Percentiles rank a stretch among this genome's conserved stretches.
These are phyloP conservation scores for Pachymerium ferrugineum DNA, from an alignment of 2,888 invertebrate genomes.

Conservation along the genomic window DNA sequence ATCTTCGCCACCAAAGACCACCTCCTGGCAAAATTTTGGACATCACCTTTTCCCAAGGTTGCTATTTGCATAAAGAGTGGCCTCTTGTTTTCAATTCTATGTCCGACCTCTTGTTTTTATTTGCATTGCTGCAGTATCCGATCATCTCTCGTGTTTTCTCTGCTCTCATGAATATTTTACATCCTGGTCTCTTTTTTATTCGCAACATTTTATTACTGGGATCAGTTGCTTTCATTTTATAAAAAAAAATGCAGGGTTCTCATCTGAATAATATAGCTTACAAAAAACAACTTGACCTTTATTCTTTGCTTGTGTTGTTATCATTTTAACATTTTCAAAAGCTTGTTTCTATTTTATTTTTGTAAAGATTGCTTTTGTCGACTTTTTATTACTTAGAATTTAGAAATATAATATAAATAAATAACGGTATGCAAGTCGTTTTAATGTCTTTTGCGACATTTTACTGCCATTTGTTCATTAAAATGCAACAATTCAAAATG, in stretches of 20 bases:
- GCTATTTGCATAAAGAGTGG: background rate
- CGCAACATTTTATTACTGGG: slow-evolving; percentile 1
- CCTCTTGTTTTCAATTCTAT: background rate
- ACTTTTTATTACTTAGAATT: too few relatives aligned
- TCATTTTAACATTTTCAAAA: too few relatives aligned
- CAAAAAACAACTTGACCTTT: too few relatives aligned
- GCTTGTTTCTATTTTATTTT: too few relatives aligned
- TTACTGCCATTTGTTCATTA: too few relatives aligned
- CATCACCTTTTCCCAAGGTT: slow-evolving; percentile 4
- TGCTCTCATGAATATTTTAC: slow-evolving; percentile 14
- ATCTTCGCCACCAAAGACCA: background rate
- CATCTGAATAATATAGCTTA: background rate
- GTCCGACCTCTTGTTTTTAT: slow-evolving; percentile 7
- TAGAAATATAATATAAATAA: too few relatives aligned
- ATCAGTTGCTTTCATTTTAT: background rate
- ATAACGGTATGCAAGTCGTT: too few relatives aligned
- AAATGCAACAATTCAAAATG: too few relatives aligned
- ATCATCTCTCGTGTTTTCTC: background rate
- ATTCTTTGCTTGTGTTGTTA: too few relatives aligned
- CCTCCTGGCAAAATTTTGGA: background rate
- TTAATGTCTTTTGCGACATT: too few relatives aligned
- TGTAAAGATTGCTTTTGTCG: too few relatives aligned
- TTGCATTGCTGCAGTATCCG: background rate
- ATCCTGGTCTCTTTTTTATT: background rate
- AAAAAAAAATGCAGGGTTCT: background rate